Conservation (phyloP, 2,888 invertebrate species). For the Stegana nigrithorax region DNA sequence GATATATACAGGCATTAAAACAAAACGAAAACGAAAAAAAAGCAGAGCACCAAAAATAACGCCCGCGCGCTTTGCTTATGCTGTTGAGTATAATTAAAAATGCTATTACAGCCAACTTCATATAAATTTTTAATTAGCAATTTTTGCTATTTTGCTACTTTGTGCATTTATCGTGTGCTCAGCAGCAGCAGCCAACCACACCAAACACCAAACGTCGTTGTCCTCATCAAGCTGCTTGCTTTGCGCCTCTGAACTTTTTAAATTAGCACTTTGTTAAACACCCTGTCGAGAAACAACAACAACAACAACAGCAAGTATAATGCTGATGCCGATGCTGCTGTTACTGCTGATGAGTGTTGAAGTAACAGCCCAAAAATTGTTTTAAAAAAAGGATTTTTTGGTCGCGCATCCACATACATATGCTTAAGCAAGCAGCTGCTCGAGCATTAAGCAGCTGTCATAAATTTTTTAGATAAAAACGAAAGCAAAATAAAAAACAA, state of each 20-base stretch:
- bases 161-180: slow-evolving; percentile 26
- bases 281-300: slow-evolving; percentile 39
- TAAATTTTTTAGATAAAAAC: slow-evolving; percentile 44
- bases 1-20: not conserved
- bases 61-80: slow-evolving; percentile 14
- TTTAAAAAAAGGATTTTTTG: slow-evolving; percentile 4
- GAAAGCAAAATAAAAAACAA: not conserved
- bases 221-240: no score
- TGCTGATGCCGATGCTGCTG: no score
- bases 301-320: slow-evolving; percentile 12
- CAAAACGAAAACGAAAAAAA: not conserved
- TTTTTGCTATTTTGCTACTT: slow-evolving; percentile 66
- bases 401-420: not conserved
- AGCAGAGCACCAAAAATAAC: not conserved
- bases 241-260: slow-evolving; percentile 55
- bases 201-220: no score
- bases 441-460: slow-evolving; percentile 56
- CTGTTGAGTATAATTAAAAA: slow-evolving; percentile 65
- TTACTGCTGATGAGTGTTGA: no score
- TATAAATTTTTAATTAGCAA: slow-evolving; percentile 68
- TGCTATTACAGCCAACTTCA: slow-evolving; percentile 66
- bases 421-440: slow-evolving; percentile 45
- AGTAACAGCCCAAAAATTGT: not conserved
- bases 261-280: slow-evolving; percentile 66
- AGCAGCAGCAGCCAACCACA: slow-evolving; percentile 14